Evolutionary conservation across 2,888 invertebrate species (phyloP), one percentile per base, ranked within the genome.

Genomic region (Tribolium freemani): DNA sequence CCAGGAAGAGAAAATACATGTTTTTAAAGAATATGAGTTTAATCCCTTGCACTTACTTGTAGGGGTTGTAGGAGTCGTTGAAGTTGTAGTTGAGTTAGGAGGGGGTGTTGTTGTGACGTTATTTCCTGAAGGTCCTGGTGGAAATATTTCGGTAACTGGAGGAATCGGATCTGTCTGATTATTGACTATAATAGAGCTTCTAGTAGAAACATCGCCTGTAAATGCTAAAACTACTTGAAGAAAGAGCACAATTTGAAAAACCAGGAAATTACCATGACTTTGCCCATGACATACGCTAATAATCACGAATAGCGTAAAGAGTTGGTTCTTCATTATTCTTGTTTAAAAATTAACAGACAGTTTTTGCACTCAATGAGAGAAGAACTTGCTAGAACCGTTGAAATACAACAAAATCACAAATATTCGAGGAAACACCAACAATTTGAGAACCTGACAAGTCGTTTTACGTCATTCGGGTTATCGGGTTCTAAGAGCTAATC

Each of bases 281-380:
- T 56, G 30, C 0, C 67, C 71, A 30, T 67, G 46, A 54, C 71
- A 72, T 56, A 72, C 31, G 51, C 30, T 54, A 3, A 67, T 13
- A 38, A 67, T n/a, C 10, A 61, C 13, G 53, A 67, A 67, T 31
- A 67, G 46, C 61, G 61, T 26, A 72, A 68, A 60, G 3, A 72
- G 3, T 48, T 56, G 53, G 8, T 10, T 54, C 58, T 72, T 68
- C 71, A 72, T 72, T 56, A 45, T 44, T 38, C 8, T 26, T 44
- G 2, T 11, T 48, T 21, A 26, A 9, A 46, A 61, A 9, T 5
- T 38, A 26, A 26, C 5, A 26, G 26, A 3, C 26, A 3, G 26
- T 26, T 26, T 26, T 1, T 5, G 3, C 5, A 26, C 26, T 26
- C 2, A 26, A 1, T 26, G 11, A n/a, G 11, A 21, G 11, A 11